phyloP scores from a whole-genome alignment of 2,888 invertebrate genomes.

The Nowickia ferox region DNA sequence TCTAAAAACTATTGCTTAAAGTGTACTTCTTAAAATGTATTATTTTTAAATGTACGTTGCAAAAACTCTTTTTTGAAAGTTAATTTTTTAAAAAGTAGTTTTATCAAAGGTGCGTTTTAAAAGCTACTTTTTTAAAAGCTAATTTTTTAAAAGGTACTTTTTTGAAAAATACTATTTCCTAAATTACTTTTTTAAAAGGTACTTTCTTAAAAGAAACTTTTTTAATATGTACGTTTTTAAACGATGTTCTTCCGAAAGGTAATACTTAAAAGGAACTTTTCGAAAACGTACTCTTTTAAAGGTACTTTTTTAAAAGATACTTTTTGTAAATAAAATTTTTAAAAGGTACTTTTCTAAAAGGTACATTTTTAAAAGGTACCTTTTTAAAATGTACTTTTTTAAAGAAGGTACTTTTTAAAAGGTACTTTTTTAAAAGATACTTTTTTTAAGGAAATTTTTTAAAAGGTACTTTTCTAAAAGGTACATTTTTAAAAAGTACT shows the following conservation, averaged over 20 bases:
- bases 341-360: too few relatives aligned
- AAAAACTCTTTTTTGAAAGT: neutral
- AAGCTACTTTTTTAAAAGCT: neutral
- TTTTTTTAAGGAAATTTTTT: too few relatives aligned
- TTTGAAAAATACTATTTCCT: neutral
- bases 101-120: too few relatives aligned
- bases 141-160: too few relatives aligned
- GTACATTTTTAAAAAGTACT: too few relatives aligned
- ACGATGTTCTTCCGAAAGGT: too few relatives aligned
- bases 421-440: too few relatives aligned
- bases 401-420: too few relatives aligned
- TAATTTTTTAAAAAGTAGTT: constrained; percentile 3
- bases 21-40: neutral
- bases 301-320: neutral
- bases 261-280: neutral
- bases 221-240: neutral
- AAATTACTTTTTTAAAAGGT: neutral
- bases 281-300: neutral
- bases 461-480: too few relatives aligned
- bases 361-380: too few relatives aligned
- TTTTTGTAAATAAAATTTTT: neutral
- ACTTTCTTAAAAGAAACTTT: neutral
- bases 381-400: too few relatives aligned
- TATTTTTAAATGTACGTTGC: too few relatives aligned
- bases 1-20: neutral